Base-by-base conservation (phyloP, 1,140 invertebrate species). In the Druon quercuslanigerum region DNA sequence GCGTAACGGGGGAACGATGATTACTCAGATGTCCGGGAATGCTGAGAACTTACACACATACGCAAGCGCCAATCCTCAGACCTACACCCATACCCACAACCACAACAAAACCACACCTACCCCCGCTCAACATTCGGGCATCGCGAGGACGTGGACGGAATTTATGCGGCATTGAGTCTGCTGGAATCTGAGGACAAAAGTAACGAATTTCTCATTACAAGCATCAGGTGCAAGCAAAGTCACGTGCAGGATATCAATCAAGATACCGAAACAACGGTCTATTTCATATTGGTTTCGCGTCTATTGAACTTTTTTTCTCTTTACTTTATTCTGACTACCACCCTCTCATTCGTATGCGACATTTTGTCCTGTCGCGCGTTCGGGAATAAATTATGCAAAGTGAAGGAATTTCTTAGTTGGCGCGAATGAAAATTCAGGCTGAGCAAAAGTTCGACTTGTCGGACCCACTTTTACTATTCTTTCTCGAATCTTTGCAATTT, bases 221-320 rank as follows among this genome's bases (percentile, higher is more conserved):
- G 14, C n/a, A 66, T 66, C 8, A 66, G 14, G 40, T 76, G 60
- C 50, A 51, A 51, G 51, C 57, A 33, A 79, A 66, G 75, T 83
- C 82, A 83, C 80, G 77, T 71, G 51, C 50, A 57, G 51, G 73
- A 77, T 79, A 83, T 82, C 82, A 77, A 82, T 83, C 82, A 82
- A 77, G 79, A 57, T 66, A 2, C 3, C 33, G 1, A 40, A 9
- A 66, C 12, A 66, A 7, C n/a, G 17, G 52, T 19, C 52, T 17
- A 33, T 33, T 13, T 25, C 12, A 25, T 16, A 66, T 40, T 66
- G 33, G 33, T 66, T 66, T 66, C 13, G 60, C 33, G 25, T 66
- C 60, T 66, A 66, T 40, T 40, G 33, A 57, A 60, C 9, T 25
- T 33, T 60, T 60, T 75, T 50, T 5, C 25, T 4, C 25, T 20